These are phyloP conservation scores for Burhinus bistriatus DNA, from an alignment of 2,113 vertebrate species.

Conservation along the genomic window DNA sequence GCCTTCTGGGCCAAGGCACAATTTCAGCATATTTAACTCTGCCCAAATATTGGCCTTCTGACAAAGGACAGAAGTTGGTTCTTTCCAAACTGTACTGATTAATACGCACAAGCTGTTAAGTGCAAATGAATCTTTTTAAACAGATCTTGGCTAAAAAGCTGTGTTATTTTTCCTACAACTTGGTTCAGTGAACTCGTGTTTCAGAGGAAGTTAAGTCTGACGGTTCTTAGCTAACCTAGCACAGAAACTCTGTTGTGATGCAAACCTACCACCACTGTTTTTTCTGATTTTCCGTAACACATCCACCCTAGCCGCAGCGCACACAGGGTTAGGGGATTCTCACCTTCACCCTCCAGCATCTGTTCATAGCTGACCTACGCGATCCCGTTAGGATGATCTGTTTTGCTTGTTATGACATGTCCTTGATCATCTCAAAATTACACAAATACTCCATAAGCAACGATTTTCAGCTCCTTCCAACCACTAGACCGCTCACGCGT, in stretches of 20 bases:
- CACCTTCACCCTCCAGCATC: background rate
- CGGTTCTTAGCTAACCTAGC: background rate
- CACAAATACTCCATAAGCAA: background rate
- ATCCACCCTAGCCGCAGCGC: too few species aligned
- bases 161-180: background rate
- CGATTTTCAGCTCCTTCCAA: background rate
- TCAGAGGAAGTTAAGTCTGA: background rate
- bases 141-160: background rate
- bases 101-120: background rate
- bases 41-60: background rate
- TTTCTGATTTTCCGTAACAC: background rate
- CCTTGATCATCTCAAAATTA: background rate
- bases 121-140: background rate
- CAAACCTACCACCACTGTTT: background rate
- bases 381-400: background rate
- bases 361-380: background rate
- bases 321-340: background rate
- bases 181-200: background rate
- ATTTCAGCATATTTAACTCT: background rate
- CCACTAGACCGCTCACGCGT: background rate
- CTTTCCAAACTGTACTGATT: background rate
- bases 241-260: background rate
- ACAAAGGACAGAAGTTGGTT: background rate
- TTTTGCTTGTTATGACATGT: background rate
- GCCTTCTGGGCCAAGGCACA: background rate